Evolutionary conservation across 2,113 vertebrate species (phyloP).

Genomic region (Motacilla tschutschensis): DNA sequence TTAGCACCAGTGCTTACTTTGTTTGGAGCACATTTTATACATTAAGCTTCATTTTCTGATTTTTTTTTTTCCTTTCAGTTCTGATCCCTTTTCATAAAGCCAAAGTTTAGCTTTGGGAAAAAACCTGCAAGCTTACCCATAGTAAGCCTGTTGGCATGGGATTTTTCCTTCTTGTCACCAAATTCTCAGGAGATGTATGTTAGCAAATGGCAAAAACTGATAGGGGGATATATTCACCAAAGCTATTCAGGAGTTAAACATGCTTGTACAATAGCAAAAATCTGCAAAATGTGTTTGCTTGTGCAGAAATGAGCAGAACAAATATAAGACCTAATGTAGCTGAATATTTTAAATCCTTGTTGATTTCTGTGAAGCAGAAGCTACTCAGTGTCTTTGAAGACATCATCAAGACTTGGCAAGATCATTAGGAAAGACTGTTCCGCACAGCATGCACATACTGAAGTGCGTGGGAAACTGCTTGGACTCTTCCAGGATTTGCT

Average conservation of each 20-base stretch:
- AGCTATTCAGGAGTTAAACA: background rate
- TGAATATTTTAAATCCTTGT: background rate
- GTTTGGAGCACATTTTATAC: background rate
- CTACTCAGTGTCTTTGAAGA: background rate
- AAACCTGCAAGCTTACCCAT: fast-evolving
- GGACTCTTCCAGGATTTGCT: background rate
- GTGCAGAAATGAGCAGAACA: background rate
- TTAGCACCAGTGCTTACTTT: background rate
- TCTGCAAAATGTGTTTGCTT: background rate
- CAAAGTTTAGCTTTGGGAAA: background rate
- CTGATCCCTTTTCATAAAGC: background rate
- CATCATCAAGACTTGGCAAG: background rate
- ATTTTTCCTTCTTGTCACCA: background rate
- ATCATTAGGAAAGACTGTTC: background rate
- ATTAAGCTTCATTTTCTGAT: background rate
- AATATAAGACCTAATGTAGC: background rate
- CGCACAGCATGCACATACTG: background rate
- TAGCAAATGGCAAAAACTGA: background rate
- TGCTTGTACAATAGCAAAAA: background rate
- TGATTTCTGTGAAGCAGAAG: background rate
- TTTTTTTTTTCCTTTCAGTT: background rate
- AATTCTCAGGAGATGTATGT: background rate
- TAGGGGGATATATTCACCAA: background rate
- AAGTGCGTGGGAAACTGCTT: background rate
- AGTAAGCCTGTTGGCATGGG: background rate